phyloP scores from a whole-genome alignment of 2,888 invertebrate species.

The Tinea semifulvella region DNA sequence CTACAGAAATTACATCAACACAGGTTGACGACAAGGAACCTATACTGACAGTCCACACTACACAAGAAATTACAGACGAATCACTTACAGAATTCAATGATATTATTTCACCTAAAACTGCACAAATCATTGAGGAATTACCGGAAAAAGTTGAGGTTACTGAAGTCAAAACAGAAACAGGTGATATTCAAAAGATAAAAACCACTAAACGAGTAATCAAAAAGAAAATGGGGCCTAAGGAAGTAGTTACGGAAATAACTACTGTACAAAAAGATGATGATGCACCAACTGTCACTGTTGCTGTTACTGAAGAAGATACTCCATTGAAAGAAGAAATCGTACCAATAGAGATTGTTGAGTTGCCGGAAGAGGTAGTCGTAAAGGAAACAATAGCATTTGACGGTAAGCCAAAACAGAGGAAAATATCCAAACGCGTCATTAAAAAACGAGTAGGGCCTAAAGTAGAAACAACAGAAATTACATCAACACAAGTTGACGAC shows the following conservation, averaged over 20 bases:
- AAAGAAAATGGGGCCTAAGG: slow-evolving; percentile 32
- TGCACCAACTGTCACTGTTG: slow-evolving; percentile 15
- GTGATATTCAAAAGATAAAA: slow-evolving; percentile 23
- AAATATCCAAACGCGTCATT: slow-evolving; percentile 28
- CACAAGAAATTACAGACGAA: slow-evolving; percentile 21
- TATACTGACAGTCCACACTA: slow-evolving; percentile 25
- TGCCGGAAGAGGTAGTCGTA: slow-evolving; percentile 20
- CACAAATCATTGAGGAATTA: slow-evolving; percentile 20
- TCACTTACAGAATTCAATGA: slow-evolving; percentile 19
- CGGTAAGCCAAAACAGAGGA: slow-evolving; percentile 26
- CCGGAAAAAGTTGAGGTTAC: slow-evolving; percentile 21
- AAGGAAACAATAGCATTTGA: slow-evolving; percentile 22
- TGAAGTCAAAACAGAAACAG: slow-evolving; percentile 23
- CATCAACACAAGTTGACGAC: slow-evolving; percentile 32
- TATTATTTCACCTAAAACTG: slow-evolving; percentile 20
- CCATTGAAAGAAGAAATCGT: slow-evolving; percentile 11
- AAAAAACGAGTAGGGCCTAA: slow-evolving; percentile 33
- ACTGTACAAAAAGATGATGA: slow-evolving; percentile 27
- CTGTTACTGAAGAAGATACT: slow-evolving; percentile 16
- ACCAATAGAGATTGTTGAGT: slow-evolving; percentile 1
- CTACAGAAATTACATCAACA: slow-evolving; percentile 42
- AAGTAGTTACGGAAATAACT: slow-evolving; percentile 39
- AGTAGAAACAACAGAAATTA: slow-evolving; percentile 22
- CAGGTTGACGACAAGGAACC: slow-evolving; percentile 41
- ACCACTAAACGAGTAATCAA: slow-evolving; percentile 24